Conservation (phyloP, 1,140 invertebrate genomes). For the Prorops nasuta region DNA sequence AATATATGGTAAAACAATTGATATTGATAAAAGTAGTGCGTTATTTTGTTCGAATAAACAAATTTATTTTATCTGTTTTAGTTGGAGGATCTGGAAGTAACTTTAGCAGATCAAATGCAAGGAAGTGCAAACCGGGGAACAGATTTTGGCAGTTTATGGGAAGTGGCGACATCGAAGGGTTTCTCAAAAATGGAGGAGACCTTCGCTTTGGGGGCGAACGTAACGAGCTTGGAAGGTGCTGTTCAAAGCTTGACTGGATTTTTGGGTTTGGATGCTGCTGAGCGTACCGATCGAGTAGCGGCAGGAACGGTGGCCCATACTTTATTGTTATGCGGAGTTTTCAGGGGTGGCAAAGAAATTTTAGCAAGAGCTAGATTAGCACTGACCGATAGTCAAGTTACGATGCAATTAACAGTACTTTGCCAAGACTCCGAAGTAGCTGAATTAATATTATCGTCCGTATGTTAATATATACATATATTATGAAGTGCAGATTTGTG, state of each 20-base stretch:
- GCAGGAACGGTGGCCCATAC: slow-evolving; percentile 83
- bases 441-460: slow-evolving; percentile 81
- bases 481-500: no score
- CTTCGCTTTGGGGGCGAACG: slow-evolving; percentile 75
- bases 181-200: slow-evolving; percentile 86
- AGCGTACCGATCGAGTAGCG: slow-evolving; percentile 81
- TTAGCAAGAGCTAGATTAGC: slow-evolving; percentile 83
- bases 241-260: slow-evolving; percentile 85
- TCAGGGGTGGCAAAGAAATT: slow-evolving; percentile 86
- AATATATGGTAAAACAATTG: slow-evolving; percentile 67
- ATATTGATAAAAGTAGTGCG: background rate
- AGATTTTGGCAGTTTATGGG: slow-evolving; percentile 73
- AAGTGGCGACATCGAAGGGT: slow-evolving; percentile 57
- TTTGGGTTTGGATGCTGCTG: slow-evolving; percentile 84
- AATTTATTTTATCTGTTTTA: slow-evolving; percentile 54
- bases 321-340: slow-evolving; percentile 78
- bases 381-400: slow-evolving; percentile 72
- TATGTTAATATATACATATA: slow-evolving; percentile 65
- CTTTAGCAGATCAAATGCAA: slow-evolving; percentile 88
- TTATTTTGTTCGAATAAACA: slow-evolving; percentile 15
- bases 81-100: slow-evolving; percentile 92
- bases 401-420: slow-evolving; percentile 69
- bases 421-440: slow-evolving; percentile 72
- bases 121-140: slow-evolving; percentile 57
- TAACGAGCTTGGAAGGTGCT: slow-evolving; percentile 80